Evolutionary conservation across 1,140 invertebrate genomes (phyloP), one percentile per base, ranked within the genome.

Genomic region (Calliopsis andreniformis): DNA sequence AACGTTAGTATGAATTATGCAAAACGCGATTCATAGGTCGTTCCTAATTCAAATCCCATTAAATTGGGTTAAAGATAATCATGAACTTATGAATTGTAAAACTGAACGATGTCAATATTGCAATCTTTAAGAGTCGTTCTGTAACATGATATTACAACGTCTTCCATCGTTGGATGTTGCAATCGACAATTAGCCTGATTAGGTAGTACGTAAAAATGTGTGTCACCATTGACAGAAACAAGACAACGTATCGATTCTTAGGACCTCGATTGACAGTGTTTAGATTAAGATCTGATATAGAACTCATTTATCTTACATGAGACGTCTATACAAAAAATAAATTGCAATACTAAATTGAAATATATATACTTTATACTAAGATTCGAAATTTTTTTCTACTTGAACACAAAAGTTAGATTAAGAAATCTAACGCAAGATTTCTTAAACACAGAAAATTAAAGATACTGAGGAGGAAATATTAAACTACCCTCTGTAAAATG

Each of bases 41-140:
- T 32, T 39, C 32, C 68, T 64, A 73, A 73, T 73, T 66, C 70
- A 3, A 10, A 73, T 66, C 70, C n/a, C 35, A 14, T 42, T 42
- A n/a, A 63, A 43, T 72, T 18, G 32, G 25, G 28, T 55, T 73
- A 39, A 25, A 14, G 49, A 64, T 64, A 18, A 55, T 45, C 55
- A 14, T 12, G 42, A 61, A 55, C 14, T 16, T 14, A 32, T 32
- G 7, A 14, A 51, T 73, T 64, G 43, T 30, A 35, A 64, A 55
- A 72, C 35, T 23, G 4, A 8, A 14, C 25, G 25, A 55, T 72
- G 70, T 35, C 42, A 72, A 64, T 71, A 53, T 32, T 23, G 3
- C 12, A 18, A 70, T 30, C 16, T 14, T 12, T 20, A 5, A 49
- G 20, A 8, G 20, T 47, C 1, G n/a, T 18, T 35, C 25, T 14